A percentile compares a stretch with the other conserved stretches of the same genome.
These are phyloP conservation scores for Hylaea fasciaria DNA, from an alignment of 2,888 invertebrate species.

Conservation along the genomic window DNA sequence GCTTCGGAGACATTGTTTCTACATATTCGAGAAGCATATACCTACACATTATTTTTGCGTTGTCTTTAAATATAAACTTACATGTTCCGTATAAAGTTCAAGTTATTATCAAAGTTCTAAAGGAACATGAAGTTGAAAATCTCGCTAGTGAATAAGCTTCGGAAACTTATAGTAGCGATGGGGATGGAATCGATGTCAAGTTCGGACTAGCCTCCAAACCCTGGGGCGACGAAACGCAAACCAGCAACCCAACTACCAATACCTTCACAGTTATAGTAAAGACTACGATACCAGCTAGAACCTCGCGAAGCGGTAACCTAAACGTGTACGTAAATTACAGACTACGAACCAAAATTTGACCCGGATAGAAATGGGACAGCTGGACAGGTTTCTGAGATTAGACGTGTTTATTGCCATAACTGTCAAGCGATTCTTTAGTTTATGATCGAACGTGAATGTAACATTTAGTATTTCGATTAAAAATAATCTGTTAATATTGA, in stretches of 20 bases:
- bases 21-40: too few species aligned
- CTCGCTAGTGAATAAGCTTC: constrained; percentile 1
- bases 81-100: neutral
- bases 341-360: constrained; percentile 34
- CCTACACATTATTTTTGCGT: too few species aligned
- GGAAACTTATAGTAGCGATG: constrained; percentile 5
- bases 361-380: constrained; percentile 33
- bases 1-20: too few species aligned
- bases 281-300: constrained; percentile 9
- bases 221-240: constrained; percentile 37
- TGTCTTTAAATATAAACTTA: neutral
- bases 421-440: constrained; percentile 34
- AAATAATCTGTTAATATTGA: neutral
- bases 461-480: constrained; percentile 21
- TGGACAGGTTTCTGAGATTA: constrained; percentile 39
- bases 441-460: constrained; percentile 23
- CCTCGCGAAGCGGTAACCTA: constrained; percentile 39
- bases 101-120: too few species aligned
- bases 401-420: constrained; percentile 38
- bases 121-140: neutral
- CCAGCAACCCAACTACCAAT: constrained; percentile 33
- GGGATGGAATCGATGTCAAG: constrained; percentile 49
- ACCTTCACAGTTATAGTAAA: constrained; percentile 26
- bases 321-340: constrained; percentile 34
- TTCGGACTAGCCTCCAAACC: constrained; percentile 43